These are phyloP conservation scores for Typhlomys cinereus DNA, from an alignment of 2,113 vertebrate genomes.

Conservation along the genomic window DNA sequence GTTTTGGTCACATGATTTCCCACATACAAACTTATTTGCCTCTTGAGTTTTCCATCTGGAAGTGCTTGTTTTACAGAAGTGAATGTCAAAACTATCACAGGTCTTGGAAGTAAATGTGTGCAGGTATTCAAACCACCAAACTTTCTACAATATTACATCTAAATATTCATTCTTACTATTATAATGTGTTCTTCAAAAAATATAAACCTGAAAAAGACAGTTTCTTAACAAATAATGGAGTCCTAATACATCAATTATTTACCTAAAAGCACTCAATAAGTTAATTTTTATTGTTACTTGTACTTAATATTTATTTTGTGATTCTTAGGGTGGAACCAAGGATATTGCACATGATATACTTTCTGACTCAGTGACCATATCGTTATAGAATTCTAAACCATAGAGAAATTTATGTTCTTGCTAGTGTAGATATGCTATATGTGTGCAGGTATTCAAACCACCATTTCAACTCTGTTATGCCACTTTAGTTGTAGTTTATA, in stretches of 20 bases:
- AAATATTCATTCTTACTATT: not conserved
- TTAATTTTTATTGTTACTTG: not conserved
- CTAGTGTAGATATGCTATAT: rapidly evolving
- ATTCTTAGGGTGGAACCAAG: too few relatives aligned
- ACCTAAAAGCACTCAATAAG: not conserved
- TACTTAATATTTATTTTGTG: not conserved
- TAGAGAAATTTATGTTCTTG: not conserved
- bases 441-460: too few relatives aligned
- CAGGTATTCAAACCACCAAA: not conserved
- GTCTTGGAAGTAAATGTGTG: not conserved
- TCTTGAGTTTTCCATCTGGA: not conserved
- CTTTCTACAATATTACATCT: not conserved
- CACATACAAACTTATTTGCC: not conserved
- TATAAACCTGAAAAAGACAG: not conserved
- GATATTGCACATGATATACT: not conserved
- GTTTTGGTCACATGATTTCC: not conserved
- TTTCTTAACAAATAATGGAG: not conserved
- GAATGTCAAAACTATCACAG: not conserved
- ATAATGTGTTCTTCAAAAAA: not conserved
- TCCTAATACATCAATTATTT: not conserved
- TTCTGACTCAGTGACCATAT: not conserved
- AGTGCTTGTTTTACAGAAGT: not conserved
- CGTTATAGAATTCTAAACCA: not conserved
- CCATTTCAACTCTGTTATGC: too few relatives aligned
- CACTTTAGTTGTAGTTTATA: not conserved